Evolutionary conservation across 2,797 vertebrate species (phyloP), one percentile per base, ranked within the genome.

Genomic region (Coracias cyanogaster): DNA sequence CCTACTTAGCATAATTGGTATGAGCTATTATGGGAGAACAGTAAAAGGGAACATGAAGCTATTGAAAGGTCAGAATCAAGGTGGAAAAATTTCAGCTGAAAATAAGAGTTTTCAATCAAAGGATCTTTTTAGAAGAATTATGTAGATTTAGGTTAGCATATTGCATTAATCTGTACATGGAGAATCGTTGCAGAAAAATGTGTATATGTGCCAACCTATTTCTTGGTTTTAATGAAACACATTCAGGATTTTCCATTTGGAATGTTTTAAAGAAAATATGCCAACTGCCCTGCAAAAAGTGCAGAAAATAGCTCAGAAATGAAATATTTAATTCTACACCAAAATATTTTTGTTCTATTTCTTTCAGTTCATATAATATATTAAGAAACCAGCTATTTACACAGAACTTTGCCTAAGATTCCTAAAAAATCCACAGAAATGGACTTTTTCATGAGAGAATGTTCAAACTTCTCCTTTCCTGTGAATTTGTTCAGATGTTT

Each of bases 361-460:
- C 7, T 84, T 94, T 71, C 48, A 87, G 9, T 77, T 80, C 15
- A 39, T 54, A 5, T 51, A 29, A 22, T 15, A 37, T 55, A 52
- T 41, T 52, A 70, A 77, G 39, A 91, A 93, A 60, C 0, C 7
- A 66, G 16, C 8, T 41, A 29, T 58, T 77, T 55, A 37, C 13
- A 51, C 39, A 60, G 55, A 79, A 57, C 3, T 43, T 82, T 60
- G 5, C 28, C 17, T 37, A 48, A 43, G 61, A 26, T 6, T 72
- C 28, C 22, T 76, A 41, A 87, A 81, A 55, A 21, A 49, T 24
- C 7, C 16, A 46, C 12, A 62, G n/a, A 89, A 69, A 86, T 1
- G 0, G 37, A 79, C 8, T 13, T 61, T 61, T 89, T 76, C 18
- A 54, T 3, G 0, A 35, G 0, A 58, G 8, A 49, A 2, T 48